Conservation (phyloP, 92 coral and sea anemone species). For the Montipora capitata region DNA sequence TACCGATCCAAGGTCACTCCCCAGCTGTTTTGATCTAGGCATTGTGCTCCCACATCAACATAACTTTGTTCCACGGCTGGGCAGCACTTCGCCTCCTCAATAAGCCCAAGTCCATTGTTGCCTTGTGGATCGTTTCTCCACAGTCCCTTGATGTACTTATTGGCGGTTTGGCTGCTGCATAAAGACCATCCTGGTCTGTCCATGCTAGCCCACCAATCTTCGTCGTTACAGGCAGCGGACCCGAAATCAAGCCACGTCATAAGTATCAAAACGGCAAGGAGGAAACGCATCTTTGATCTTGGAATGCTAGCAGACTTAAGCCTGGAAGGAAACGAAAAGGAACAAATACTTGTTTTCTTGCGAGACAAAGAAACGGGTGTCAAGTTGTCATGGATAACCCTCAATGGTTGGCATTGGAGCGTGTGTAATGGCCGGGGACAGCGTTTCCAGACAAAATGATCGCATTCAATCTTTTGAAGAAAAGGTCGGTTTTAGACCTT, state of each 20-base stretch:
- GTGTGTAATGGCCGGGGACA: no score
- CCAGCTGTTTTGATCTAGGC: slow-evolving; percentile 6
- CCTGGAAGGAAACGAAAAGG: no score
- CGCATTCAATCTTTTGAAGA: no score
- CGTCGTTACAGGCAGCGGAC: no score
- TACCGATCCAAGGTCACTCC: neutral
- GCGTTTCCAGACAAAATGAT: no score
- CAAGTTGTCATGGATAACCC: no score
- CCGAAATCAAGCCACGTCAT: neutral
- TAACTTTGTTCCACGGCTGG: neutral
- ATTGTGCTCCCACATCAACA: neutral
- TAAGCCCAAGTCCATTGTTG: neutral
- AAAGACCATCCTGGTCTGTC: neutral
- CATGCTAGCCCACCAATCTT: neutral
- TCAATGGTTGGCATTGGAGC: no score
- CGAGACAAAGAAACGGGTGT: no score
- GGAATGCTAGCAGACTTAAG: no score
- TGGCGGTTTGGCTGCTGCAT: neutral
- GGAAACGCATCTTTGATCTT: neutral
- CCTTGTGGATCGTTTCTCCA: neutral
- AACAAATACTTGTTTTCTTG: no score
- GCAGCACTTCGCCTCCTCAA: slow-evolving; percentile 16
- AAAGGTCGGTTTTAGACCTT: no score
- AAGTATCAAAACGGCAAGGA: neutral
- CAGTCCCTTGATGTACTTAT: neutral